Conservation (phyloP, 2,888 invertebrate species). For the Cheilosia grossa region DNA sequence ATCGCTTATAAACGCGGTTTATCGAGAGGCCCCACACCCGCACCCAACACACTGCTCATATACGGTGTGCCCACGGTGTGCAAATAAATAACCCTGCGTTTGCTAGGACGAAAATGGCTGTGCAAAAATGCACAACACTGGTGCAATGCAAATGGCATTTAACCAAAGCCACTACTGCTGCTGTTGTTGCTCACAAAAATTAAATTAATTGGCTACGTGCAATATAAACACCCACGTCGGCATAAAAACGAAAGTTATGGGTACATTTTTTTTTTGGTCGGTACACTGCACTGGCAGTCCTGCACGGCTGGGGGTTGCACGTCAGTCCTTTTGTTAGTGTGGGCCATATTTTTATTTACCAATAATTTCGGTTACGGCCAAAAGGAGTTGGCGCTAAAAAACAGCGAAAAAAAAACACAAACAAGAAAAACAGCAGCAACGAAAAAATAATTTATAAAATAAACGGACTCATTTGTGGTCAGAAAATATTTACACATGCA, state of each 20-base stretch:
- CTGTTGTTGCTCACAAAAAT: conserved; percentile 70
- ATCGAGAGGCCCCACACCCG: conserved; percentile 14
- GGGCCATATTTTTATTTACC: conserved; percentile 72
- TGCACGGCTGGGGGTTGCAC: conserved; percentile 26
- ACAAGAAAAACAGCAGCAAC: conserved; percentile 16
- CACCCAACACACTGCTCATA: neutral
- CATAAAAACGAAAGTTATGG: conserved; percentile 74
- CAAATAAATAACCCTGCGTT: conserved; percentile 69
- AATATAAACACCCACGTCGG: conserved; percentile 74
- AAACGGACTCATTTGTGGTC: conserved; percentile 72
- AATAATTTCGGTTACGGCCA: conserved; percentile 68
- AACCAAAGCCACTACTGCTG: conserved; percentile 70
- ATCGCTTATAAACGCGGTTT: conserved; percentile 44
- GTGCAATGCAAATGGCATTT: conserved; percentile 75
- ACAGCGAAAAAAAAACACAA: conserved; percentile 26
- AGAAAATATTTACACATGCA: conserved; percentile 74
- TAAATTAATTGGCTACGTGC: conserved; percentile 76
- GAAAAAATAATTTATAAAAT: conserved; percentile 22
- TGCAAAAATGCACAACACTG: conserved; percentile 39
- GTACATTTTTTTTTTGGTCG: conserved; percentile 26
- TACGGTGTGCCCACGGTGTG: conserved; percentile 23
- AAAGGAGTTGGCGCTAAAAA: conserved; percentile 49
- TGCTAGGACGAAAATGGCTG: conserved; percentile 45
- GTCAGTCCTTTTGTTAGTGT: conserved; percentile 27
- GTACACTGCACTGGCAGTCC: neutral